Evolutionary conservation across 2,113 vertebrate genomes (phyloP).

Genomic region (Tricholaema leucomelas): DNA sequence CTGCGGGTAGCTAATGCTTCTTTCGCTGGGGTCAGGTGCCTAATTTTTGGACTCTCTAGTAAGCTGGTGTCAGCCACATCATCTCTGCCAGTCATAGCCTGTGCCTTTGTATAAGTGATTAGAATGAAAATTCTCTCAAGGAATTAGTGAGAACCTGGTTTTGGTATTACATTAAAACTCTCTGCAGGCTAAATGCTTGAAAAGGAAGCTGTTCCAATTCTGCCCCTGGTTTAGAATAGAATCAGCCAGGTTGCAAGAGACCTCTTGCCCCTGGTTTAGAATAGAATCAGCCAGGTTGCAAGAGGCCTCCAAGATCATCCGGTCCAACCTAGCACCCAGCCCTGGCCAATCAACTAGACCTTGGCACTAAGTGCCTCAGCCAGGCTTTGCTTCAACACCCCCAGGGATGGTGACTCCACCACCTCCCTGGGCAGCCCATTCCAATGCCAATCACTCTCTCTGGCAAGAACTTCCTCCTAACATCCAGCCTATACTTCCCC

Average conservation of each 20-base stretch:
- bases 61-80: not conserved
- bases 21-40: not conserved
- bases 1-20: not conserved
- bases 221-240: not conserved
- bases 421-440: no score
- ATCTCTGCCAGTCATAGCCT: not conserved
- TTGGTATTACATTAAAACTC: not conserved
- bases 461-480: no score
- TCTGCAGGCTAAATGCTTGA: not conserved
- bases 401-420: no score
- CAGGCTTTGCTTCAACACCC: no score
- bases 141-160: not conserved
- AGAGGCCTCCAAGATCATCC: no score
- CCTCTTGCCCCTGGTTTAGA: not conserved
- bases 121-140: not conserved
- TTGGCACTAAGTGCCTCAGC: no score
- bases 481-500: no score
- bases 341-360: no score
- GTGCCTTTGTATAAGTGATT: conserved; percentile 9
- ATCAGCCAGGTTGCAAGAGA: no score
- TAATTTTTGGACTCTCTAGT: not conserved
- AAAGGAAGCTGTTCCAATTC: not conserved
- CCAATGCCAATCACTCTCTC: no score
- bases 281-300: no score
- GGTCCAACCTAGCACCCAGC: no score